phyloP scores from a whole-genome alignment of 2,888 invertebrate species.

The Philonicus albiceps region DNA sequence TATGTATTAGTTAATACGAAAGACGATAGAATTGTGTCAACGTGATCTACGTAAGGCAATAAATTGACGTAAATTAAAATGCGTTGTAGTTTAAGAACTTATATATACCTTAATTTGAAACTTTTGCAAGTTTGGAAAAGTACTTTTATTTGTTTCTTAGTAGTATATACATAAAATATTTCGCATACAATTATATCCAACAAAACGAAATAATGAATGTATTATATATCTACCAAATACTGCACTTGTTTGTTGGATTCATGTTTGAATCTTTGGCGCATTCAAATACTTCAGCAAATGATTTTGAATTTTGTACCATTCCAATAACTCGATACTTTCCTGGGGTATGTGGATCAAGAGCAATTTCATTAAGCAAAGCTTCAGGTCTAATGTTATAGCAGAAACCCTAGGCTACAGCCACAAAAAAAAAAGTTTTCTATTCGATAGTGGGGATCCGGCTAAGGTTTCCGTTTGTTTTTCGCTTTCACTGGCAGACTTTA shows the following conservation, averaged over 20 bases:
- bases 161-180: too few relatives aligned
- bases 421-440: not conserved
- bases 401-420: not conserved
- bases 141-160: too few relatives aligned
- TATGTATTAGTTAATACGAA: too few relatives aligned
- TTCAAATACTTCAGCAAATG: not conserved
- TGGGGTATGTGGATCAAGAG: not conserved
- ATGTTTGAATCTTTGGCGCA: not conserved
- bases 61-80: too few relatives aligned
- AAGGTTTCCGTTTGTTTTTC: not conserved
- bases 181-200: too few relatives aligned
- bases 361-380: not conserved
- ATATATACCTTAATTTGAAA: too few relatives aligned
- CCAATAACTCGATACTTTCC: not conserved
- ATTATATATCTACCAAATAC: not conserved
- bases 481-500: not conserved
- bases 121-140: too few relatives aligned
- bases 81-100: too few relatives aligned
- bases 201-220: too few relatives aligned
- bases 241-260: not conserved
- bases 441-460: not conserved
- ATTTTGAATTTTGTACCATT: not conserved
- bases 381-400: not conserved
- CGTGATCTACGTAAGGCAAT: too few relatives aligned
- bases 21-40: too few relatives aligned